These are phyloP conservation scores for Ochropacha duplaris DNA, from an alignment of 2,888 invertebrate genomes.

Conservation along the genomic window DNA sequence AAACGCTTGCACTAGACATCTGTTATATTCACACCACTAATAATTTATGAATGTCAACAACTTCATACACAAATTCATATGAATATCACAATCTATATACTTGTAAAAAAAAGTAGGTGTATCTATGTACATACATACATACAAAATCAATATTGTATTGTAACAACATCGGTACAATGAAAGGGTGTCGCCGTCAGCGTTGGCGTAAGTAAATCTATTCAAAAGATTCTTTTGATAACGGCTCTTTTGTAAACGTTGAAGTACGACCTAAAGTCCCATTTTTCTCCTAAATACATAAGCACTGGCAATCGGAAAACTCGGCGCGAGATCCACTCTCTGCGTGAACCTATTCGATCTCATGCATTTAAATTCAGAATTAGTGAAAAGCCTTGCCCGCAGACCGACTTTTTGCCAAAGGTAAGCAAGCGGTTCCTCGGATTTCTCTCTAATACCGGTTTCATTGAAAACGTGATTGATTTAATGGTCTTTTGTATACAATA, in stretches of 20 bases:
- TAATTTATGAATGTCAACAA: constrained; percentile 18
- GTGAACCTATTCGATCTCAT: constrained; percentile 80
- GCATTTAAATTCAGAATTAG: constrained; percentile 83
- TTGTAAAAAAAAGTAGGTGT: no score
- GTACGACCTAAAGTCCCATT: constrained; percentile 58
- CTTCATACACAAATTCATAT: no score
- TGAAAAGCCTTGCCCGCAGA: constrained; percentile 69
- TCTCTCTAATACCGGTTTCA: constrained; percentile 62
- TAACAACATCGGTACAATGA: constrained; percentile 33
- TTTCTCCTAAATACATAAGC: constrained; percentile 75
- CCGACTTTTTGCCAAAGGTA: constrained; percentile 65
- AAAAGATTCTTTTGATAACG: constrained; percentile 58
- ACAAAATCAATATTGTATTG: constrained; percentile 30
- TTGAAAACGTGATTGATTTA: constrained; percentile 76
- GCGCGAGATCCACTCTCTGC: constrained; percentile 61
- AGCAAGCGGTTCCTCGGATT: constrained; percentile 62
- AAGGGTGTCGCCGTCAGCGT: constrained; percentile 29
- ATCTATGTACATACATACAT: not conserved
- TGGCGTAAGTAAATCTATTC: constrained; percentile 48
- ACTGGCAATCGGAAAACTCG: constrained; percentile 68
- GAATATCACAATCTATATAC: no score
- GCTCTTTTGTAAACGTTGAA: constrained; percentile 55
- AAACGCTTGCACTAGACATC: constrained; percentile 62
- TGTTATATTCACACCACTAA: constrained; percentile 63
- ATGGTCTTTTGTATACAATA: constrained; percentile 51